A percentile compares a stretch with the other conserved stretches of the same genome.
These are phyloP conservation scores for Papilio protenor DNA, from an alignment of 2,888 invertebrate species.

Conservation along the genomic window DNA sequence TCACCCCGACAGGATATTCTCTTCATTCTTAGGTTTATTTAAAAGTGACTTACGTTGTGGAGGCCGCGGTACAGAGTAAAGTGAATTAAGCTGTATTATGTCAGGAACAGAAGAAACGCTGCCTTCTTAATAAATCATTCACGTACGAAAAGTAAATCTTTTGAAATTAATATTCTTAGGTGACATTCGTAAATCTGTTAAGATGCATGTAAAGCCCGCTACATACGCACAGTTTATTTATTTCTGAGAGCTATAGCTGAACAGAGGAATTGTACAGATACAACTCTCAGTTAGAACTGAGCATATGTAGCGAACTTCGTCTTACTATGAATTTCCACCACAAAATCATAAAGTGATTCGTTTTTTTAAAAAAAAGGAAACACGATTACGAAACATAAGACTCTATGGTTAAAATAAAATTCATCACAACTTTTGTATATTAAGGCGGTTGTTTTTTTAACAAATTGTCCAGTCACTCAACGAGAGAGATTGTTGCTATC, in stretches of 20 bases:
- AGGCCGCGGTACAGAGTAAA: slow-evolving; percentile 31
- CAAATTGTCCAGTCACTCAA: slow-evolving; percentile 26
- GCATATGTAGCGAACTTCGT: too few relatives aligned
- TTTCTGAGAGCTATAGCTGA: too few relatives aligned
- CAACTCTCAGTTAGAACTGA: background rate
- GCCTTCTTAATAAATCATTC: slow-evolving; percentile 15
- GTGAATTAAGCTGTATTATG: slow-evolving; percentile 17
- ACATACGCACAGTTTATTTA: too few relatives aligned
- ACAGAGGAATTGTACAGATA: background rate
- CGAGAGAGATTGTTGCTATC: slow-evolving; percentile 18
- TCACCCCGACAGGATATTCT: slow-evolving; percentile 16
- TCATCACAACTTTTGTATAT: background rate
- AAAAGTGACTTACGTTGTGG: slow-evolving; percentile 36
- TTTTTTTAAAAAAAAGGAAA: background rate
- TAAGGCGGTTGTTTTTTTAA: slow-evolving; percentile 8
- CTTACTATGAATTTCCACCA: too few relatives aligned
- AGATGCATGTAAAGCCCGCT: background rate
- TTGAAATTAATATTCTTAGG: slow-evolving; percentile 13
- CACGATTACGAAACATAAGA: background rate
- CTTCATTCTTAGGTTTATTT: slow-evolving; percentile 26
- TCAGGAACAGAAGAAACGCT: slow-evolving; percentile 12
- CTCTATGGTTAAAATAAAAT: background rate
- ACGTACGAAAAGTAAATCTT: slow-evolving; percentile 15
- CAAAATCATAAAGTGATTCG: too few relatives aligned
- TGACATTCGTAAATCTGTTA: background rate